Percentiles rank a stretch among this genome's conserved stretches.
Evolutionary conservation across 2,797 vertebrate species (phyloP).

Genomic region (Takifugu rubripes): DNA sequence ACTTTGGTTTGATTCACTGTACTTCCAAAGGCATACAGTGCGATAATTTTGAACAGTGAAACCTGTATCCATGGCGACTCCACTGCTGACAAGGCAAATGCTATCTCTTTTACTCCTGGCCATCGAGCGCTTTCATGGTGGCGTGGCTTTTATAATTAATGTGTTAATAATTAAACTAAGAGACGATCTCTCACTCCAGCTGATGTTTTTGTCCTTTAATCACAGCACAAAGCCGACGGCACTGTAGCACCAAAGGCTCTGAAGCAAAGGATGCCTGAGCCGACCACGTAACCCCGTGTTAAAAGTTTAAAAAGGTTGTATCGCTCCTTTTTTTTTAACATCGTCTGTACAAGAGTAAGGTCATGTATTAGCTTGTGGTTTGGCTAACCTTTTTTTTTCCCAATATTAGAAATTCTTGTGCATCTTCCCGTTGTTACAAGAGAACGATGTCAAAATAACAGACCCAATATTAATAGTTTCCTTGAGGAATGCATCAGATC

Average conservation of each 20-base stretch:
- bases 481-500: too few species aligned
- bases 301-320: conserved; percentile 45
- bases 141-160: conserved; percentile 2
- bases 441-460: too few species aligned
- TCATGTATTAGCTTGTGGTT: too few species aligned
- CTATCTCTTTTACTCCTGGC: not conserved
- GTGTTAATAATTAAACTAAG: not conserved
- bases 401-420: too few species aligned
- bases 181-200: not conserved
- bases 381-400: too few species aligned
- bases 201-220: not conserved
- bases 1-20: too few species aligned
- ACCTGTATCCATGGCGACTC: conserved; percentile 55
- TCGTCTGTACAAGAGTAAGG: too few species aligned
- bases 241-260: conserved; percentile 37
- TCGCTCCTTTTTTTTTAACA: too few species aligned
- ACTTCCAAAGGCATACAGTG: conserved; percentile 4
- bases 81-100: conserved; percentile 19
- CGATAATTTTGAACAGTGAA: conserved; percentile 17
- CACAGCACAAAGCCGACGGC: conserved; percentile 12
- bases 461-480: too few species aligned
- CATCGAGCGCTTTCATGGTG: conserved; percentile 12
- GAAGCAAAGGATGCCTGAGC: conserved; percentile 19
- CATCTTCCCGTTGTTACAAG: too few species aligned
- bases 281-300: conserved; percentile 62